These are phyloP conservation scores for Caloenas nicobarica DNA, from an alignment of 2,113 vertebrate species.

Conservation along the genomic window DNA sequence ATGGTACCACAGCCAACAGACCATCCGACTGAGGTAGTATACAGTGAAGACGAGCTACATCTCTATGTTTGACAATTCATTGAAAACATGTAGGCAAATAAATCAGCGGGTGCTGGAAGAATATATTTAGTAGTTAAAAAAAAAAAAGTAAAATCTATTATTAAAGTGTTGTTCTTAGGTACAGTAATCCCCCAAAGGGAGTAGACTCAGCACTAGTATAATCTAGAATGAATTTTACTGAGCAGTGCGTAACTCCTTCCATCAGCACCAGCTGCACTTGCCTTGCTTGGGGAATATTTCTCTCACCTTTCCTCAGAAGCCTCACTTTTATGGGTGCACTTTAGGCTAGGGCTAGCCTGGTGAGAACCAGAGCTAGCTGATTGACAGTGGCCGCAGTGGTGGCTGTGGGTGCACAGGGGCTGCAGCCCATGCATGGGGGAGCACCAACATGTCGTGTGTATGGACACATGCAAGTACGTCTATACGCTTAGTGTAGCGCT, in stretches of 20 bases:
- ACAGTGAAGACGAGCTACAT: not conserved
- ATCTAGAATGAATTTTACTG: not conserved
- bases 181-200: not conserved
- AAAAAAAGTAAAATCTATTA: not conserved
- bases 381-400: accelerated
- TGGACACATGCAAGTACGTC: accelerated
- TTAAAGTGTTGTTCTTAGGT: not conserved
- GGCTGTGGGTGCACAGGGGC: not conserved
- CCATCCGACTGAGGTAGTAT: conserved; percentile 89
- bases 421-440: accelerated
- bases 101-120: not conserved
- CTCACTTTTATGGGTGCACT: not conserved
- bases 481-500: not conserved
- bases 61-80: not conserved
- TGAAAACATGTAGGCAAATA: not conserved
- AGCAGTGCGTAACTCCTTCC: not conserved
- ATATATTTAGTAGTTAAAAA: not conserved
- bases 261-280: not conserved
- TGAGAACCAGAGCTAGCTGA: not conserved
- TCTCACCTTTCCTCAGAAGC: not conserved
- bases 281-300: not conserved
- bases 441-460: accelerated
- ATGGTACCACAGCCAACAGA: conserved; percentile 85
- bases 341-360: not conserved
- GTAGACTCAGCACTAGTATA: not conserved